Evolutionary conservation across 2,797 vertebrate genomes (phyloP), one percentile per base, ranked within the genome.

Genomic region (Syngnathus acus): DNA sequence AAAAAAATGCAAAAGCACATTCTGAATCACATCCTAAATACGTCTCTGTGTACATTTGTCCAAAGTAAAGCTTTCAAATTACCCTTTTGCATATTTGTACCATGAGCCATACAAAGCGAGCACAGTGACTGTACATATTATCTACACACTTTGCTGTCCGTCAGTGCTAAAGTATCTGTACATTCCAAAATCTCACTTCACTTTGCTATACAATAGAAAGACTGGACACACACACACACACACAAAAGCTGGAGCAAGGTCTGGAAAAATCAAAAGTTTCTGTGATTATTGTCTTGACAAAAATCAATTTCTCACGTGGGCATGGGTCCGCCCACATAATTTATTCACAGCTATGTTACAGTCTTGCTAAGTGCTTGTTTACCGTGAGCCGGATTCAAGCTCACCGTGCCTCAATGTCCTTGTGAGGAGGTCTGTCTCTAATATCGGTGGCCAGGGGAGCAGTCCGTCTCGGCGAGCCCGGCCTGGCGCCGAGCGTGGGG

Each of bases 71-170:
- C 96, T 98, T 96, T 98, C 91, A 87, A 95, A 94, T 93, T 90
- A 93, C 87, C 92, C 93, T 93, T 94, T 98, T 98, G 96, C 96
- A 98, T 98, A 98, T 95, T 95, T 95, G 94, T 96, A 95, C 93
- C 93, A 88, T 81, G 82, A 83, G 92, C 89, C 90, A 91, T 85
- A 92, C 83, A 92, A 92, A 93, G 90, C 89, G 89, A 92, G 88
- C 85, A 86, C 84, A 83, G 86, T 66, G 23, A 90, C 85, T 93
- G 91, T 93, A 94, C 92, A 94, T 71, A 14, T 37, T 86, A 95
- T 96, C 90, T 94, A 95, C 92, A 95, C 76, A 83, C 88, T 86
- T 73, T 76, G 83, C 55, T 65, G 68, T 80, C 77, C 70, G 78
- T 83, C 84, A 84, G 84, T 83, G 83, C 80, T 84, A 66, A 79